Evolutionary conservation across 2,113 vertebrate species (phyloP), one percentile per base, ranked within the genome.

Genomic region (Recurvirostra avosetta): DNA sequence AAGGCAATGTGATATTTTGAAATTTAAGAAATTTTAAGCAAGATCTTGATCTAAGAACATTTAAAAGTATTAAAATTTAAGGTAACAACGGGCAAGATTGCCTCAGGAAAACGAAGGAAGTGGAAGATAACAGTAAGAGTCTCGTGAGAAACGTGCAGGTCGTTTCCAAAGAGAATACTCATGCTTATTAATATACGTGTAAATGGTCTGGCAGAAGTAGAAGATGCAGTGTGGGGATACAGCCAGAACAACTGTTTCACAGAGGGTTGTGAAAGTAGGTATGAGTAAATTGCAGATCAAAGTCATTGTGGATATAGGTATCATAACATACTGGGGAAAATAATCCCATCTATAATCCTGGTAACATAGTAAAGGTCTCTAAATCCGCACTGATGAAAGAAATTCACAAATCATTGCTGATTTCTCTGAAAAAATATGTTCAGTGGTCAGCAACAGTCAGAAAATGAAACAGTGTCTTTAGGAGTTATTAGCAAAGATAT

Each of bases 281-380:
- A 0, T 53, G 41, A 63, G n/a, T 58, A 78, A 94, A 29, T 34
- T 86, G 55, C 72, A 66, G 53, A 40, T 76, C 36, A 11, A 36
- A 62, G 36, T 86, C 5, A 11, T 36, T 61, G 72, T 73, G 34
- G 27, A 19, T 70, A 16, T 29, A 43, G 22, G 8, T 63, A 8
- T 70, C 30, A 21, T 59, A 52, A 23, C 12, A 41, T 75, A 11
- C 12, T 61, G 55, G 19, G 8, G 10, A 17, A 86, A 74, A 36
- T 40, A 40, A 36, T 83, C 27, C 94, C 26, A 47, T 76, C 53
- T 71, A 0, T 66, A 77, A 45, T 56, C 19, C 38, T 91, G 15
- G 41, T 84, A 27, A 45, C 0, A 0, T 65, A n/a, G 34, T 32
- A 62, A 71, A 10, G 19, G 65, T 17, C 17, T 56, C 34, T 58